phyloP scores from a whole-genome alignment of 2,113 vertebrate species.

The Hyperopisus bebe region DNA sequence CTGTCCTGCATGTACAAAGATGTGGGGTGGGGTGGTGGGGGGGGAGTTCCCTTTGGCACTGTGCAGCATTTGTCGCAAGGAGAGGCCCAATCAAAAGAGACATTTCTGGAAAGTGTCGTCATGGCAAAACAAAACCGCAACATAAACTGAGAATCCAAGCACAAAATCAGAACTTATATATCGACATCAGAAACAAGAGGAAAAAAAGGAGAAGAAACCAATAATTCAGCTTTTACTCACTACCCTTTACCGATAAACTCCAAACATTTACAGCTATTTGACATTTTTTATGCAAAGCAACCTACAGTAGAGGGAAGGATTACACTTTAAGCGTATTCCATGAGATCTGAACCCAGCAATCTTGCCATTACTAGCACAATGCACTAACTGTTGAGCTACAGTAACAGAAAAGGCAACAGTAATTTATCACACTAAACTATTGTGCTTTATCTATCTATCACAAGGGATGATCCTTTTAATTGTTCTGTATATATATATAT shows the following conservation, averaged over 20 bases:
- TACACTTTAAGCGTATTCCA: too few species aligned
- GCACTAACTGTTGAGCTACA: too few species aligned
- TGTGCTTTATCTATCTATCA: not conserved
- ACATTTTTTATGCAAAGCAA: not conserved
- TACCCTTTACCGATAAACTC: not conserved
- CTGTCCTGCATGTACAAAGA: conserved; percentile 65
- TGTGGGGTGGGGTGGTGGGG: not conserved
- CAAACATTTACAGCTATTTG: not conserved
- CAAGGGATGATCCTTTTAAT: not conserved
- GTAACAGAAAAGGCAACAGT: too few species aligned
- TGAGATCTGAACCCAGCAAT: too few species aligned
- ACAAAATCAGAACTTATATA: not conserved
- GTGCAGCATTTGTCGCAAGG: not conserved
- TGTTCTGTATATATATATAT: not conserved
- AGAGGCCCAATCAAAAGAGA: not conserved
- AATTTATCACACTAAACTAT: not conserved
- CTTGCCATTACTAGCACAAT: too few species aligned
- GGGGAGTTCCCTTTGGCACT: not conserved
- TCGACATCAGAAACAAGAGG: not conserved
- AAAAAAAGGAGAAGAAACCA: not conserved
- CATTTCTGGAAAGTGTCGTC: not conserved
- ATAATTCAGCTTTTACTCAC: not conserved
- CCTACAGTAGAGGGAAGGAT: not conserved
- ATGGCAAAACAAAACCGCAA: not conserved
- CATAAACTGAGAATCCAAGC: not conserved